These are phyloP conservation scores for Drusus annulatus DNA, from an alignment of 1,140 invertebrate genomes.

Conservation along the genomic window DNA sequence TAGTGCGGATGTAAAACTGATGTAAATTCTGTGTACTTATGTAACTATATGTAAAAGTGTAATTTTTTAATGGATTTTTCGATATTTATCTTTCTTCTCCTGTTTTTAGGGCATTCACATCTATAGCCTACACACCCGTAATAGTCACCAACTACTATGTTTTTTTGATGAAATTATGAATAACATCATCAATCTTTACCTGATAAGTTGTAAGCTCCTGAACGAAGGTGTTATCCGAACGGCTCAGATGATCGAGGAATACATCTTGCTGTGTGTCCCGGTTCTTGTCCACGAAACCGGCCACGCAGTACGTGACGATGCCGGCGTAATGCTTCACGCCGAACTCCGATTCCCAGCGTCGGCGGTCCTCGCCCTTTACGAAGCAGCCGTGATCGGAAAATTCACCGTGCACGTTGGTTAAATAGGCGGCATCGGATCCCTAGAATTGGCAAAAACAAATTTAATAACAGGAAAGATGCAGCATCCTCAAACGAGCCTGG, in stretches of 20 bases:
- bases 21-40: too few relatives aligned
- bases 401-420: constrained; percentile 91
- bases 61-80: too few relatives aligned
- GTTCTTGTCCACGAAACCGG: constrained; percentile 98
- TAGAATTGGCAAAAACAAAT: constrained; percentile 56
- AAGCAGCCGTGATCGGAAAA: constrained; percentile 90
- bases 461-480: too few relatives aligned
- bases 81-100: too few relatives aligned
- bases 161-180: too few relatives aligned
- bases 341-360: constrained; percentile 94
- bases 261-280: constrained; percentile 95
- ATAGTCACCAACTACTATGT: too few relatives aligned
- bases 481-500: too few relatives aligned
- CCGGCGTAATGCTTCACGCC: constrained; percentile 96
- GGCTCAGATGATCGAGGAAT: constrained; percentile 92
- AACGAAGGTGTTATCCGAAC: constrained; percentile 90
- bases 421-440: constrained; percentile 91
- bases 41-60: too few relatives aligned
- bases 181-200: constrained; percentile 65
- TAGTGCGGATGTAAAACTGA: too few relatives aligned
- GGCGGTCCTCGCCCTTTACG: constrained; percentile 88
- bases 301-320: constrained; percentile 90
- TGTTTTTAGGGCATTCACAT: too few relatives aligned
- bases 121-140: too few relatives aligned
- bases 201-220: constrained; percentile 90